Evolutionary conservation across 2,888 invertebrate species (phyloP).

Genomic region (Axea sp.): DNA sequence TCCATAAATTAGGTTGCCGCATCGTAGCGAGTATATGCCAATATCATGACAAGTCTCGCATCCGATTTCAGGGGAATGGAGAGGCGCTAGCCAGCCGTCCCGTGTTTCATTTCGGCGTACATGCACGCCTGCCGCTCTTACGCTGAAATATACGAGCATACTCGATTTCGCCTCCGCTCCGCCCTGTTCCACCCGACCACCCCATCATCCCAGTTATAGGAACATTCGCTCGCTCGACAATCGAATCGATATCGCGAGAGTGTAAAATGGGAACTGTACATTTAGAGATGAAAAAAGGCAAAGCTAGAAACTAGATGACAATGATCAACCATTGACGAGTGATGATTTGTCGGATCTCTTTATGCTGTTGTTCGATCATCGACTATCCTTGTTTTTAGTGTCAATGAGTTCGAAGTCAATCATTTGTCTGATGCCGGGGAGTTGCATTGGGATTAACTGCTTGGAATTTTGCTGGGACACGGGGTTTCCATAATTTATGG

Average conservation of each 20-base stretch:
- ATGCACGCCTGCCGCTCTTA: slow-evolving; percentile 61
- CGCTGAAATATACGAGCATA: slow-evolving; percentile 61
- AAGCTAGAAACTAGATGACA: not conserved
- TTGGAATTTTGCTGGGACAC: slow-evolving; percentile 41
- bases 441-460: slow-evolving; percentile 46
- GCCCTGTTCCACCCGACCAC: slow-evolving; percentile 6
- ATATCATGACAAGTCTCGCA: slow-evolving; percentile 65
- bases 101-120: slow-evolving; percentile 66
- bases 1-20: slow-evolving; percentile 65
- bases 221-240: slow-evolving; percentile 54
- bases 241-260: slow-evolving; percentile 58
- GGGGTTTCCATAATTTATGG: slow-evolving; percentile 40
- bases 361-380: slow-evolving; percentile 7
- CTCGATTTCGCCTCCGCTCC: slow-evolving; percentile 46
- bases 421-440: slow-evolving; percentile 25
- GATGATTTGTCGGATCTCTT: slow-evolving; percentile 31
- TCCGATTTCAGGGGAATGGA: slow-evolving; percentile 63
- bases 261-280: slow-evolving; percentile 49
- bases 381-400: slow-evolving; percentile 17
- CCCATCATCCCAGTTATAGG: slow-evolving; percentile 41
- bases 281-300: slow-evolving; percentile 1
- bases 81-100: slow-evolving; percentile 49
- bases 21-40: slow-evolving; percentile 68
- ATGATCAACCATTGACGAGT: slow-evolving; percentile 36
- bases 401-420: slow-evolving; percentile 30